Conservation (phyloP, 2,113 vertebrate genomes). For the Morone chrysops region DNA sequence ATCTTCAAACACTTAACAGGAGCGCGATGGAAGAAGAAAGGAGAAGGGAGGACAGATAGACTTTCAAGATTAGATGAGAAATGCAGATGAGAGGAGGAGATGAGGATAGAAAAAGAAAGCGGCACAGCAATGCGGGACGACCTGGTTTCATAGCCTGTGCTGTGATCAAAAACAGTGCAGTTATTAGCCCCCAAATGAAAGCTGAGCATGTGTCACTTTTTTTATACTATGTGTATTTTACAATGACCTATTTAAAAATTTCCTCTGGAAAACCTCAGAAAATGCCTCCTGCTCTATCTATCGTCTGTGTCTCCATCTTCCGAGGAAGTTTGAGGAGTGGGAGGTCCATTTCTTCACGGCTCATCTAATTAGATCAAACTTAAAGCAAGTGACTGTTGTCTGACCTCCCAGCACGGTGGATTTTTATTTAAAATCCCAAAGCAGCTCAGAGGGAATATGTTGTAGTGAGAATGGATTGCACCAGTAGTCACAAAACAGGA, state of each 20-base stretch:
- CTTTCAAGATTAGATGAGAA: conserved; percentile 63
- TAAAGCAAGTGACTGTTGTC: conserved; percentile 48
- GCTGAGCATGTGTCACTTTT: not conserved
- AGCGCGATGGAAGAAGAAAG: conserved; percentile 29
- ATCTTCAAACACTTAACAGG: conserved; percentile 67
- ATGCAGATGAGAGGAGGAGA: conserved; percentile 59
- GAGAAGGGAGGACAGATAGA: conserved; percentile 42
- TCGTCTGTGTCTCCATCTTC: not conserved
- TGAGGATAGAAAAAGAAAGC: not conserved
- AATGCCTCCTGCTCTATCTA: not conserved
- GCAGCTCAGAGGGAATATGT: conserved; percentile 23
- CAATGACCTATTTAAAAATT: conserved; percentile 36
- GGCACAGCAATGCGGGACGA: not conserved
- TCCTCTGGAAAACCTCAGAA: not conserved
- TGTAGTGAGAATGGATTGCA: conserved; percentile 5
- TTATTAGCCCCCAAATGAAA: not conserved
- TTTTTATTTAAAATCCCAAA: conserved; percentile 53
- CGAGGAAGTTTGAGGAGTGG: conserved; percentile 19
- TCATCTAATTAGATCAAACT: conserved; percentile 62
- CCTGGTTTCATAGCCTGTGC: not conserved
- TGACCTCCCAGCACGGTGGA: conserved; percentile 33
- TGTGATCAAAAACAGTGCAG: not conserved
- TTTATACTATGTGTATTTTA: not conserved
- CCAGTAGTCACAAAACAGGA: conserved; percentile 20
- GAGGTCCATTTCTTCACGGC: not conserved